Percentiles rank a stretch among this genome's conserved stretches.
These are phyloP conservation scores for Philereme transversata DNA, from an alignment of 2,888 invertebrate species.

Conservation along the genomic window DNA sequence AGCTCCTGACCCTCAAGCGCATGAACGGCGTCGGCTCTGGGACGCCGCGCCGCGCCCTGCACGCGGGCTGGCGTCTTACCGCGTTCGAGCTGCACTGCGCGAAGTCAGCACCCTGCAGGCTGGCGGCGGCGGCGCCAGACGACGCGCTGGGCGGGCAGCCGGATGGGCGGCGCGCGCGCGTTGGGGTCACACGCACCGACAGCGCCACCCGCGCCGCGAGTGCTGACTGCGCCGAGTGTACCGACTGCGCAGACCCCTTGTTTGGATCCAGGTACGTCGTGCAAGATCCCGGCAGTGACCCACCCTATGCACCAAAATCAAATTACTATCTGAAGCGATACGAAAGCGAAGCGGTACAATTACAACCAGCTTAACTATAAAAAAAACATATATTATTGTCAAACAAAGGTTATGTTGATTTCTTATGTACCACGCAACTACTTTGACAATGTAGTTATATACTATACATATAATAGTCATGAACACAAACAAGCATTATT, in stretches of 20 bases:
- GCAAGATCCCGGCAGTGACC: conserved; percentile 95
- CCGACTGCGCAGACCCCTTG: conserved; percentile 43
- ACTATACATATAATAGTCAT: too few species aligned
- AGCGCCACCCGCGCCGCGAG: conserved; percentile 17
- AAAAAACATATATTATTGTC: not conserved
- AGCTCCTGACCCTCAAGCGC: conserved; percentile 46
- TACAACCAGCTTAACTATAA: not conserved
- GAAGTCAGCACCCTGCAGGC: conserved; percentile 21
- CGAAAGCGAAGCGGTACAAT: not conserved
- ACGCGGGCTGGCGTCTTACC: conserved; percentile 92
- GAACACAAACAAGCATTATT: too few species aligned
- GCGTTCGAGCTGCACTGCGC: conserved; percentile 86
- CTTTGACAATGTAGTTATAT: too few species aligned
- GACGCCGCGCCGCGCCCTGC: conserved; percentile 82
- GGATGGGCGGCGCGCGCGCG: conserved; percentile 84
- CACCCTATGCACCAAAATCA: conserved; percentile 84
- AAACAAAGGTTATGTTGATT: not conserved
- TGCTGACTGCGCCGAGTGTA: conserved; percentile 25
- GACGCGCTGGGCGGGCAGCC: conserved; percentile 81
- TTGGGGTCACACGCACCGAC: conserved; percentile 84
- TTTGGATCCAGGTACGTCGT: conserved; percentile 92
- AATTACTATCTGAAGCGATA: not conserved
- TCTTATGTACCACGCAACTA: not conserved
- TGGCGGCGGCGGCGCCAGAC: conserved; percentile 25
- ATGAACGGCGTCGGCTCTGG: conserved; percentile 84